phyloP scores from a whole-genome alignment of 2,113 vertebrate species.

The Xerus inauris region DNA sequence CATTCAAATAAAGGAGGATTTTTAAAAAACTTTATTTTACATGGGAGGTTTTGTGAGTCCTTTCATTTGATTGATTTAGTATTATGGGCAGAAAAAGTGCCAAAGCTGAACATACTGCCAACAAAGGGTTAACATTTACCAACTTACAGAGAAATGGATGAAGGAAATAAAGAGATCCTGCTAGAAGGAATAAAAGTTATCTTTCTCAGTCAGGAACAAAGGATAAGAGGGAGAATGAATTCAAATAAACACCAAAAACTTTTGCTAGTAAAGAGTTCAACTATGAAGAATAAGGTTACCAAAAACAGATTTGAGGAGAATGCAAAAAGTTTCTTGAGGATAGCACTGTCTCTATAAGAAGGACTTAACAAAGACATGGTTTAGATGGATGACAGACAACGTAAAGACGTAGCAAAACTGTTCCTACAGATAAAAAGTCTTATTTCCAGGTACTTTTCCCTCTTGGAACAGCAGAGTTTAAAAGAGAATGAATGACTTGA shows the following conservation, averaged over 20 bases:
- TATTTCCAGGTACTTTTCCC: neutral
- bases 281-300: neutral
- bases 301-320: neutral
- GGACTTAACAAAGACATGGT: slow-evolving; percentile 33
- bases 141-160: neutral
- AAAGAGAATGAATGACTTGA: neutral
- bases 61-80: slow-evolving; percentile 15
- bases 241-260: slow-evolving; percentile 8
- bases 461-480: neutral
- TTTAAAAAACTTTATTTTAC: neutral
- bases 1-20: neutral
- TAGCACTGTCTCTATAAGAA: neutral
- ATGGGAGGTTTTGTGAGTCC: neutral
- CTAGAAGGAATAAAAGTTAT: neutral
- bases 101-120: neutral
- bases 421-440: neutral
- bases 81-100: neutral
- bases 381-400: slow-evolving; percentile 9
- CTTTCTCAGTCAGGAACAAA: slow-evolving; percentile 35
- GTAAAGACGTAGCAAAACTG: neutral
- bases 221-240: slow-evolving; percentile 17
- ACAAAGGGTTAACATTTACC: slow-evolving; percentile 29
- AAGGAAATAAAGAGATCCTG: neutral
- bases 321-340: neutral
- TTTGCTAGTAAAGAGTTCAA: neutral